Percentiles rank a stretch among this genome's conserved stretches.
phyloP scores from a whole-genome alignment of 2,888 invertebrate genomes.

The Amblyjoppa fuscipennis region DNA sequence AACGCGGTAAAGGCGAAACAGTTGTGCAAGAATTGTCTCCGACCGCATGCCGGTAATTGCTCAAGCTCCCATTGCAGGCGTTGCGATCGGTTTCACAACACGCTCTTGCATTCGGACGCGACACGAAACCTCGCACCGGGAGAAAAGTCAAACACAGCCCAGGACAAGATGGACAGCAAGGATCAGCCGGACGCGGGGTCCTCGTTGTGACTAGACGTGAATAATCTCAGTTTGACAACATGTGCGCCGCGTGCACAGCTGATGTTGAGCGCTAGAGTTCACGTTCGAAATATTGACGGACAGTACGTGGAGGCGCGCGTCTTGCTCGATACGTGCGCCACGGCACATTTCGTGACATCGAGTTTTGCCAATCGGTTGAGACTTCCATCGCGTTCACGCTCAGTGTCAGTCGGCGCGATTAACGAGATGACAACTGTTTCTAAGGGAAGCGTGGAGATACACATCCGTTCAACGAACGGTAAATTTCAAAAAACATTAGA shows the following conservation, averaged over 20 bases:
- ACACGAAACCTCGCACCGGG: neutral
- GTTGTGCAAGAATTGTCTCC: no score
- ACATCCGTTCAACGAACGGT: constrained; percentile 6
- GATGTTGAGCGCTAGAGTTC: constrained; percentile 50
- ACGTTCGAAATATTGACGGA: constrained; percentile 27
- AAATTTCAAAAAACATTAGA: constrained; percentile 26
- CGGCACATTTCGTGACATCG: constrained; percentile 33
- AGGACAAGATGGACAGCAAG: neutral
- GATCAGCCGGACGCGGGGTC: neutral
- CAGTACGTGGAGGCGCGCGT: constrained; percentile 39
- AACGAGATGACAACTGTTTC: no score
- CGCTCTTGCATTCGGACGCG: constrained; percentile 45
- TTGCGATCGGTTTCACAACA: constrained; percentile 44
- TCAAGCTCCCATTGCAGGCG: constrained; percentile 36
- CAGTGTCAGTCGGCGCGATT: no score
- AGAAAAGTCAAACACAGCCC: neutral
- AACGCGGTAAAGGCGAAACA: no score
- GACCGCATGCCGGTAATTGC: constrained; percentile 28
- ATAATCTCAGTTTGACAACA: constrained; percentile 3
- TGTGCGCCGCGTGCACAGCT: constrained; percentile 24
- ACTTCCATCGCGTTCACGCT: constrained; percentile 18
- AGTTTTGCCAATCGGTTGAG: constrained; percentile 4
- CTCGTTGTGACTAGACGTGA: constrained; percentile 27
- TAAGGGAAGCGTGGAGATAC: constrained; percentile 9
- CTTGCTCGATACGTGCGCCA: constrained; percentile 53